Evolutionary conservation across 2,113 vertebrate genomes (phyloP).

Genomic region (Hemicordylus capensis): DNA sequence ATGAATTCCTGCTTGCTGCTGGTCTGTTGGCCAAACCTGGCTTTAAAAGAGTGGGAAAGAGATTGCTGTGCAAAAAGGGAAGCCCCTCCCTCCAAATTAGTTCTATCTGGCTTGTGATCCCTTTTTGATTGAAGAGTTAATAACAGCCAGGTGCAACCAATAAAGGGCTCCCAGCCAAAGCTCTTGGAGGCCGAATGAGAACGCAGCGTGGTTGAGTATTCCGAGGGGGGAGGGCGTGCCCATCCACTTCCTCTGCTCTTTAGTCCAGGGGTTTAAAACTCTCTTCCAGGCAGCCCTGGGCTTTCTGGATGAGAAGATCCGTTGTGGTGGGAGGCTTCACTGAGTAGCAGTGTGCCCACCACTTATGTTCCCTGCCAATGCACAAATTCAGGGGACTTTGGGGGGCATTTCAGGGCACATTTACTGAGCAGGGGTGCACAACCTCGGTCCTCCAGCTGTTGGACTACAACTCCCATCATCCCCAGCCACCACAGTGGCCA

Average conservation of each 20-base stretch:
- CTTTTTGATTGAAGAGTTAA: slow-evolving; percentile 74
- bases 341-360: too few relatives aligned
- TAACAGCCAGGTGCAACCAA: slow-evolving; percentile 74
- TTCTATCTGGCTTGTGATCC: slow-evolving; percentile 71
- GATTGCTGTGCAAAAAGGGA: slow-evolving; percentile 58
- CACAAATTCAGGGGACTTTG: neutral
- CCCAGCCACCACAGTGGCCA: too few relatives aligned
- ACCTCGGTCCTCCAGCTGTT: too few relatives aligned
- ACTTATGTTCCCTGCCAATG: neutral
- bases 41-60: slow-evolving; percentile 59
- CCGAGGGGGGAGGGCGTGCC: slow-evolving; percentile 41
- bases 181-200: slow-evolving; percentile 64
- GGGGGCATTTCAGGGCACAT: too few relatives aligned
- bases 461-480: too few relatives aligned
- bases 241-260: slow-evolving; percentile 38
- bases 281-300: neutral
- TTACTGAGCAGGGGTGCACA: too few relatives aligned
- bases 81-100: slow-evolving; percentile 63
- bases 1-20: slow-evolving; percentile 59
- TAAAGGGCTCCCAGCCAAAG: slow-evolving; percentile 11
- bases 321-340: neutral
- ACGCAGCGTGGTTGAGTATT: slow-evolving; percentile 37
- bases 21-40: slow-evolving; percentile 36
- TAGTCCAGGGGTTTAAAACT: neutral
- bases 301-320: neutral